A percentile compares a stretch with the other conserved stretches of the same genome.
Evolutionary conservation across 2,797 vertebrate species (phyloP).

Genomic region (Tympanoctomys barrerae): DNA sequence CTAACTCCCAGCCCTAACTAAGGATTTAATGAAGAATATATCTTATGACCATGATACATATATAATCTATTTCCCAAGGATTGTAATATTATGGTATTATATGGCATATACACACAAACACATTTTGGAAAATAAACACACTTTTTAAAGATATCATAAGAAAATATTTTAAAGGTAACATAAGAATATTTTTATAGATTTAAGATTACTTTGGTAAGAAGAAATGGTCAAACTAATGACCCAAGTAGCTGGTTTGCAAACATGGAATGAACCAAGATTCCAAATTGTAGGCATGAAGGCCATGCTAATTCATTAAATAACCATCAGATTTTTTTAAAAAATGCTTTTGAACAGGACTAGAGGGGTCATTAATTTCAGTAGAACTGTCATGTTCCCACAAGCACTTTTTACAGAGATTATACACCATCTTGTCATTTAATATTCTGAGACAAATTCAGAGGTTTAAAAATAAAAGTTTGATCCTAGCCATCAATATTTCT

Average conservation of each 20-base stretch:
- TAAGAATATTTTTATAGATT: neutral
- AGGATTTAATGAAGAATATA: neutral
- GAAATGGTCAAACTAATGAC: neutral
- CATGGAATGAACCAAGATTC: neutral
- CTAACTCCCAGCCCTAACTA: neutral
- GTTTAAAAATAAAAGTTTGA: constrained; percentile 54
- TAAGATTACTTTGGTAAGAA: neutral
- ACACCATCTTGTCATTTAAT: constrained; percentile 47
- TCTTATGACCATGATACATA: neutral
- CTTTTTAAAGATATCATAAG: too few relatives aligned
- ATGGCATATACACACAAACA: neutral
- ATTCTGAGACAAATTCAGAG: constrained; percentile 38
- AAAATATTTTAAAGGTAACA: neutral
- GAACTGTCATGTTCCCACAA: constrained; percentile 1
- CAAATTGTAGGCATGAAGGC: neutral
- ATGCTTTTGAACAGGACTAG: constrained; percentile 29
- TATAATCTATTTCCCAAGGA: constrained; percentile 21
- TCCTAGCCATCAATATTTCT: constrained; percentile 9
- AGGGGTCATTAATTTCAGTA: constrained; percentile 56
- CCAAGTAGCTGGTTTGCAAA: constrained; percentile 54
- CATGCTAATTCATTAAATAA: neutral
- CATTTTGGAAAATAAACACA: neutral
- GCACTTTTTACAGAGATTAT: constrained; percentile 8
- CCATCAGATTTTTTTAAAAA: neutral
- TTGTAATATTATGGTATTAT: neutral